Conservation (phyloP, 1,140 invertebrate species). For the Drosophila orena region DNA sequence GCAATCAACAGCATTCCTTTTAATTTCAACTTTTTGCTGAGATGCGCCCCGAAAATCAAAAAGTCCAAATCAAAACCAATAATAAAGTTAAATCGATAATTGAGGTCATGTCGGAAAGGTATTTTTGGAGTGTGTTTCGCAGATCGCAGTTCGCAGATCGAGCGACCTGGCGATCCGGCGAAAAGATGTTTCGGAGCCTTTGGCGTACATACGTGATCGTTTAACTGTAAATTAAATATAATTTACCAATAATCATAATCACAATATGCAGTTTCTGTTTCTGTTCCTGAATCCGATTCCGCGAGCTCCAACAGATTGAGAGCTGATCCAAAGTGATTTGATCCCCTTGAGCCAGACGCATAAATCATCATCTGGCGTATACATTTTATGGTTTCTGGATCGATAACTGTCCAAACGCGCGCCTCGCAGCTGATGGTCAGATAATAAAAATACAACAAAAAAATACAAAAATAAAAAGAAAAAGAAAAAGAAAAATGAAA, state of each 20-base stretch:
- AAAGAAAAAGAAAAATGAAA: too few species aligned
- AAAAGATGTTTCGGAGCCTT: slow-evolving; percentile 38
- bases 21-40: slow-evolving; percentile 68
- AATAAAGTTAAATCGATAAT: slow-evolving; percentile 85
- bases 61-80: slow-evolving; percentile 84
- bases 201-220: slow-evolving; percentile 81
- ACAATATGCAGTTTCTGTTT: slow-evolving; percentile 70
- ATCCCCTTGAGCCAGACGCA: slow-evolving; percentile 76
- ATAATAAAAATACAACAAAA: slow-evolving; percentile 6
- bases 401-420: slow-evolving; percentile 75
- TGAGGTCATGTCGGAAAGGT: slow-evolving; percentile 73
- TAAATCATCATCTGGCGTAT: slow-evolving; percentile 65
- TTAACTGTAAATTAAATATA: slow-evolving; percentile 85
- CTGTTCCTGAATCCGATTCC: slow-evolving; percentile 1
- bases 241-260: slow-evolving; percentile 85
- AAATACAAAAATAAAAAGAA: too few species aligned
- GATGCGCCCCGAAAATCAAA: slow-evolving; percentile 62
- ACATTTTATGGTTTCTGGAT: slow-evolving; percentile 47
- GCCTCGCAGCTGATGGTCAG: slow-evolving; percentile 55
- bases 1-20: slow-evolving; percentile 83
- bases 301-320: slow-evolving; percentile 42
- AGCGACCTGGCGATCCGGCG: not conserved
- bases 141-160: not conserved
- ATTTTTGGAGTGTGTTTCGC: slow-evolving; percentile 36
- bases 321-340: slow-evolving; percentile 57